These are phyloP conservation scores for Aphidius ervi DNA, from an alignment of 1,140 invertebrate species.

Conservation along the genomic window DNA sequence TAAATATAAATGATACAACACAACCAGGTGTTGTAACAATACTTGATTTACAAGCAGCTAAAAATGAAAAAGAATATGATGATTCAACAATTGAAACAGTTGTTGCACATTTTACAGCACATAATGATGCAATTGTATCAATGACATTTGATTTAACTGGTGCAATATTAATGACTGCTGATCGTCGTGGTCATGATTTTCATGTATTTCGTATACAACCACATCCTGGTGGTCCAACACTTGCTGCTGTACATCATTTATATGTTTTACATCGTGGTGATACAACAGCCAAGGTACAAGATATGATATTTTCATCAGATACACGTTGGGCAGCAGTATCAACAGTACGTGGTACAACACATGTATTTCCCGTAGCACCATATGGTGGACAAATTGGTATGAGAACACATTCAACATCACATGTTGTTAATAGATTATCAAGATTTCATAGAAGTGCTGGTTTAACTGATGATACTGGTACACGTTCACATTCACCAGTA, in stretches of 20 bases:
- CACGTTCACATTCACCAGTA: slow-evolving; percentile 71
- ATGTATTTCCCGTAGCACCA: slow-evolving; percentile 95
- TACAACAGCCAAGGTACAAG: slow-evolving; percentile 77
- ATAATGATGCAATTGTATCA: slow-evolving; percentile 85
- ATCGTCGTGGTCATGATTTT: slow-evolving; percentile 92
- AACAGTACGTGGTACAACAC: slow-evolving; percentile 92
- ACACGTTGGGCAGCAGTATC: slow-evolving; percentile 94
- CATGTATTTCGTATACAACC: slow-evolving; percentile 93
- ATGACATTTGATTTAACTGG: slow-evolving; percentile 91
- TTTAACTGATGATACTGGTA: slow-evolving; percentile 64
- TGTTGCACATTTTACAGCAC: slow-evolving; percentile 92
- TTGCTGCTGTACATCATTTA: slow-evolving; percentile 92
- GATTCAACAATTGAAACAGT: slow-evolving; percentile 61
- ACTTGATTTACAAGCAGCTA: slow-evolving; percentile 69
- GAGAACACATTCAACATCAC: slow-evolving; percentile 85
- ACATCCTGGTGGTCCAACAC: slow-evolving; percentile 80
- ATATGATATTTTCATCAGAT: slow-evolving; percentile 85
- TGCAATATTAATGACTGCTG: slow-evolving; percentile 85
- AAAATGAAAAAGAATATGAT: slow-evolving; percentile 58
- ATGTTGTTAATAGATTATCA: slow-evolving; percentile 92
- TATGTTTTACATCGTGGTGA: slow-evolving; percentile 90
- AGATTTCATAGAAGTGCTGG: slow-evolving; percentile 95
- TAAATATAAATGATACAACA: slow-evolving; percentile 50
- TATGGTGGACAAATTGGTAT: slow-evolving; percentile 90
- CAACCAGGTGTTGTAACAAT: slow-evolving; percentile 85